These are phyloP conservation scores for Idris sp. DNA, from an alignment of 1,140 invertebrate species.

Conservation along the genomic window DNA sequence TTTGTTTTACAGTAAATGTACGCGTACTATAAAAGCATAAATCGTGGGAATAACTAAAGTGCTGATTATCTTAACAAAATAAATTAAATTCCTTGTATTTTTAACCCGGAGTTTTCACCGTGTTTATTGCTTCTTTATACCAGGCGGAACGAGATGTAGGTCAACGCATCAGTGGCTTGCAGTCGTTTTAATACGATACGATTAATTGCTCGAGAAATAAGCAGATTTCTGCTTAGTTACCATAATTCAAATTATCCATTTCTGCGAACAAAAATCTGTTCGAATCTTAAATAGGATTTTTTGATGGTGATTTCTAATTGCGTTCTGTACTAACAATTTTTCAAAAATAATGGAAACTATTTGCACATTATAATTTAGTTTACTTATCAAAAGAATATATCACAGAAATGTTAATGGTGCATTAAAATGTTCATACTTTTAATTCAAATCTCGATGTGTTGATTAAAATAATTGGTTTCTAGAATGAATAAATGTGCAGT, in stretches of 20 bases:
- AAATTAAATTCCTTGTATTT: constrained; percentile 46
- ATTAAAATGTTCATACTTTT: too few relatives aligned
- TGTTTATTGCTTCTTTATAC: constrained; percentile 10
- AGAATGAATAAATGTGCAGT: too few relatives aligned
- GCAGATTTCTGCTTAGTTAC: constrained; percentile 23
- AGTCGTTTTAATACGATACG: constrained; percentile 22
- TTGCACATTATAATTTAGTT: too few relatives aligned
- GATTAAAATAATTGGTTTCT: too few relatives aligned
- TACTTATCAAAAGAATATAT: too few relatives aligned
- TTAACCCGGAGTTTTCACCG: constrained; percentile 32
- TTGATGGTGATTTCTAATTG: not conserved
- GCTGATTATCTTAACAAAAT: constrained; percentile 40
- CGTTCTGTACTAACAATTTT: too few relatives aligned
- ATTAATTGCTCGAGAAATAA: constrained; percentile 33
- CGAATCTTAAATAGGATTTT: not conserved
- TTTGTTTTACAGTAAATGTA: constrained; percentile 6
- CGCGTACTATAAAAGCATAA: too few relatives aligned
- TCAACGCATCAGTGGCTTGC: constrained; percentile 37
- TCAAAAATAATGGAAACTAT: too few relatives aligned
- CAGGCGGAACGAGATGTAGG: constrained; percentile 28
- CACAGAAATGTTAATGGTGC: too few relatives aligned
- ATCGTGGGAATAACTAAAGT: constrained; percentile 22
- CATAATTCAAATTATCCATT: constrained; percentile 4
- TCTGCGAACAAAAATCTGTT: not conserved
- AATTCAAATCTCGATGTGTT: too few relatives aligned